Base-by-base conservation (phyloP, 1,140 invertebrate genomes). In the Cydia pomonella region DNA sequence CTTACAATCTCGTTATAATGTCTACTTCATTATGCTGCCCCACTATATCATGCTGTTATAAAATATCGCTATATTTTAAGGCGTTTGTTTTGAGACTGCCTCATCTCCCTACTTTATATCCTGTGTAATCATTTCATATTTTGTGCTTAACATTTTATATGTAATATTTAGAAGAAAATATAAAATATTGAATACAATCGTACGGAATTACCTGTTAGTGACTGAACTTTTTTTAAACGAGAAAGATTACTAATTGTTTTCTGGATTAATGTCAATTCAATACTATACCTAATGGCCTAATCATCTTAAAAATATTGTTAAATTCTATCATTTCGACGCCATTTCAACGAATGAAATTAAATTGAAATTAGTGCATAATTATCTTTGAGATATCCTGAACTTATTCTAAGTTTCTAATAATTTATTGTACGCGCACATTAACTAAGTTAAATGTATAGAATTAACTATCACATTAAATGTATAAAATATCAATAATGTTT, bases 31-130 rank as follows among this genome's bases (percentile, higher is more conserved):
- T 69, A 69, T 38, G 64, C 64, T 12, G 29, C 10, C 64, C 12
- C 27, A 69, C 27, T 69, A 69, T n/a, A 69, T 69, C 29, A 69
- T 18, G 27, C 27, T 33, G 29, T 16, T 69, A 33, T 69, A 69
- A 69, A 69, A 69, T 38, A 69, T 38, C 64, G 29, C 64, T 69
- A 6, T 38, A 69, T 69, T 69, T 69, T 69, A 29, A 9, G 64
- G 64, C 64, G 64, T 69, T 69, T 69, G 38, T 69, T 69, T n/a
- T 38, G 29, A 69, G 64, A 13, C 7, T 10, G 64, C 4, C 63
- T 64, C 29, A 69, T 69, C 64, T 69, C 38, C 63, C 18, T 69
- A 10, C 3, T 69, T 33, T 33, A 69, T 69, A 29, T 69, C 38
- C 64, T 69, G 64, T 69, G 64, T 38, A 18, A 38, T 69, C 5